Base-by-base conservation (phyloP, 2,797 vertebrate species). In the Taeniopygia guttata region DNA sequence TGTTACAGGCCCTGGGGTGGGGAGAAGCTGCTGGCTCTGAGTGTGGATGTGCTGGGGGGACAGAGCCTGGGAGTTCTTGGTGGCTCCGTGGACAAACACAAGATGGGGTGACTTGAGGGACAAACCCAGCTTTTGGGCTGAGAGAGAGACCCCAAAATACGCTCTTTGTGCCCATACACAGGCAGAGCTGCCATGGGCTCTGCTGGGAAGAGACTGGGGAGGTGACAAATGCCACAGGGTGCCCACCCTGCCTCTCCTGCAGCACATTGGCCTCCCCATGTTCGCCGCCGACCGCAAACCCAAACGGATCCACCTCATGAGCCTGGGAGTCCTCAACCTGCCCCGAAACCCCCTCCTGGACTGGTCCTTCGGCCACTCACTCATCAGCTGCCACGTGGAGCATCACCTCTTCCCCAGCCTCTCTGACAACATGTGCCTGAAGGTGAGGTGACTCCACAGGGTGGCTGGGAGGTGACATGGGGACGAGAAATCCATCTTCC, bases 181-280 rank as follows among this genome's bases (percentile, higher is more conserved):
- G 55, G n/a, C 11, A 7, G 84, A 87, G 55, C 46, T 5, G 10
- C 7, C 16, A 13, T 1, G 48, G 11, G 38, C 66, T 45, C 32
- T 68, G 45, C 73, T 5, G 7, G 51, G 54, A 42, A 34, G 54
- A 45, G 15, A 5, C 10, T 0, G 16, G 22, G 56, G 36, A 43
- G n/a, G 15, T n/a, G 54, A 5, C 0, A 2, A 40, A 34, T 42
- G 43, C 34, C 8, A 1, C 1, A 2, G 32, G 23, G 74, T 70
- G 26, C 58, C 49, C 75, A 51, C 48, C 3, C 40, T 66, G 13
- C 63, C 59, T 89, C 32, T 94, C 59, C 68, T 0, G 0, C 97
- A 99, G 99, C 99, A 99, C 97, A 99, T 99, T 0, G 99, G 99
- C 45, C 97, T 99, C 68, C 97, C 99, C 42, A 99, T 99, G 99